Conservation (phyloP, 1,140 invertebrate genomes). For the Leptopilina clavipes region DNA sequence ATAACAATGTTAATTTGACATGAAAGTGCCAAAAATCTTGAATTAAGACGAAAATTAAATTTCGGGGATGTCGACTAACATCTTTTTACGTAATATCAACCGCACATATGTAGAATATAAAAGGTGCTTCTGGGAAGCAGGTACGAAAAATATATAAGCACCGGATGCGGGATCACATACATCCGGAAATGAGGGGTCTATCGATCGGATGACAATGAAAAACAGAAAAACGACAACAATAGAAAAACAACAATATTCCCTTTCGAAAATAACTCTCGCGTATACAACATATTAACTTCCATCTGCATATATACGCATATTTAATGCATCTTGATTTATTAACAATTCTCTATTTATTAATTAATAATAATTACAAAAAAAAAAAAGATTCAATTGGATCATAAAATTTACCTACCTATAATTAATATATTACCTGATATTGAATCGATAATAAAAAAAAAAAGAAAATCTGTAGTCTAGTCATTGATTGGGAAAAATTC, state of each 20-base stretch:
- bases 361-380: too few species aligned
- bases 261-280: background rate
- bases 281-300: too few species aligned
- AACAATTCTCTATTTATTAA: background rate
- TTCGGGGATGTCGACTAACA: background rate
- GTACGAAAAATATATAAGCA: conserved; percentile 25
- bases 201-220: conserved; percentile 20
- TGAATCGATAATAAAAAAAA: background rate
- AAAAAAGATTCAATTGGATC: too few species aligned
- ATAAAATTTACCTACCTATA: too few species aligned
- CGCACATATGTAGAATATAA: background rate
- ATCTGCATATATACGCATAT: background rate
- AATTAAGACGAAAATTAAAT: too few species aligned
- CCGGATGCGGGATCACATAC: conserved; percentile 34
- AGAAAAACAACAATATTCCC: conserved; percentile 22
- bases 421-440: too few species aligned
- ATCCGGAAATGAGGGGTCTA: conserved; percentile 33
- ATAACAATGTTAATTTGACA: too few species aligned
- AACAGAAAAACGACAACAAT: conserved; percentile 10
- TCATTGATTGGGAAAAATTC: conserved; percentile 57
- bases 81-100: conserved; percentile 18
- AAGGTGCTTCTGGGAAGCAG: conserved; percentile 21
- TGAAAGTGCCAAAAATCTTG: too few species aligned
- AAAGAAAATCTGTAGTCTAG: conserved; percentile 12
- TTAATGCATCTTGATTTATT: background rate